Evolutionary conservation across 2,113 vertebrate genomes (phyloP).

Genomic region (Lophura nycthemera): DNA sequence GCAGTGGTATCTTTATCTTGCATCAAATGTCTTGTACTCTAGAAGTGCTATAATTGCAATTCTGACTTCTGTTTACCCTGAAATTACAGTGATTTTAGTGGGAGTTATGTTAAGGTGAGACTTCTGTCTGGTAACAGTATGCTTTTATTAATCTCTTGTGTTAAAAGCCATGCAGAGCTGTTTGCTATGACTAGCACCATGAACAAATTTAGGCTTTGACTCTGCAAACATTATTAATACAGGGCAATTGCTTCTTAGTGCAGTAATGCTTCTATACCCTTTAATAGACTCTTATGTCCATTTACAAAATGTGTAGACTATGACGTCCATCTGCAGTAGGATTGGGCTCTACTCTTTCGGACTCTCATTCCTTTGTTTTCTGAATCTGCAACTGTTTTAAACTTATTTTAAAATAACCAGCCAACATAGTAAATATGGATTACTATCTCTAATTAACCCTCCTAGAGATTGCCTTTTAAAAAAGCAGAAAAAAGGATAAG

Average conservation of each 20-base stretch:
- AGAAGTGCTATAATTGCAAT: background rate
- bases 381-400: background rate
- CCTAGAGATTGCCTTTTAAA: fast-evolving
- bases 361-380: background rate
- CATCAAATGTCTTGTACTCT: background rate
- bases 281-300: background rate
- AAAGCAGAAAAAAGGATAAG: fast-evolving
- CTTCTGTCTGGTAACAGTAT: background rate
- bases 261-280: background rate
- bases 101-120: background rate
- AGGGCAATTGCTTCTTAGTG: background rate
- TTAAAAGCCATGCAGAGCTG: background rate
- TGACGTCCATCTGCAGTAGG: background rate
- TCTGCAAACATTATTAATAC: background rate
- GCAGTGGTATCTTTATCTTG: background rate
- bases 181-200: background rate
- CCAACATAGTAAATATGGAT: background rate
- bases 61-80: background rate
- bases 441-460: background rate
- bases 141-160: background rate
- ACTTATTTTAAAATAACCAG: background rate
- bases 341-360: background rate
- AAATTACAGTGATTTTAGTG: background rate
- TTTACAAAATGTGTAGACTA: background rate
- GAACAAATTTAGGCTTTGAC: background rate